These are phyloP conservation scores for Leptinotarsa peninsularis DNA, from an alignment of 2,888 invertebrate species.

Conservation along the genomic window DNA sequence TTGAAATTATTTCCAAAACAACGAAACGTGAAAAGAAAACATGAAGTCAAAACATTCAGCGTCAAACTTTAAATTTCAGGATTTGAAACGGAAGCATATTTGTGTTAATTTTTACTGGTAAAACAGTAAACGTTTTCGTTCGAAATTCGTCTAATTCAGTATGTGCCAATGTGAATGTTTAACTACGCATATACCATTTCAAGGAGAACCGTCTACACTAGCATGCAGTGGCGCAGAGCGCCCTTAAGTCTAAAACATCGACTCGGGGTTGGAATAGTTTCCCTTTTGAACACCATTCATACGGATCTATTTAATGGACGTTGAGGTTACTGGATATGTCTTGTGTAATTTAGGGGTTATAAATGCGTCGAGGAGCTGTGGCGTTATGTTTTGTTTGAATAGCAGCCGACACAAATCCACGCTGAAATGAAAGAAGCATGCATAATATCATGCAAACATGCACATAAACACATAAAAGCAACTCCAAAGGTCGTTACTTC, in stretches of 20 bases:
- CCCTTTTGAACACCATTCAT: conserved; percentile 40
- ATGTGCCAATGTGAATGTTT: neutral
- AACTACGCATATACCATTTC: neutral
- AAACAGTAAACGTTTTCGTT: too few species aligned
- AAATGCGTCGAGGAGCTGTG: conserved; percentile 37
- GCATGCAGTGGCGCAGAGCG: neutral
- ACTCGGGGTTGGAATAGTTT: conserved; percentile 34
- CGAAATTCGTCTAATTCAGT: too few species aligned
- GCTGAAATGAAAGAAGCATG: conserved; percentile 31
- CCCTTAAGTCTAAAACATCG: conserved; percentile 22
- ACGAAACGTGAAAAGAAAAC: too few species aligned
- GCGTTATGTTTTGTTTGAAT: conserved; percentile 29
- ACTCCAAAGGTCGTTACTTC: conserved; percentile 31
- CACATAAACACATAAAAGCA: conserved; percentile 34
- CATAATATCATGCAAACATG: conserved; percentile 38
- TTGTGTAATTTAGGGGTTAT: conserved; percentile 43
- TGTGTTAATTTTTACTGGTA: too few species aligned
- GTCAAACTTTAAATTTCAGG: too few species aligned
- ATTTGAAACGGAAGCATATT: too few species aligned
- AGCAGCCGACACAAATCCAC: conserved; percentile 19
- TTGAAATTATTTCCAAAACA: too few species aligned
- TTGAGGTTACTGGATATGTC: conserved; percentile 39
- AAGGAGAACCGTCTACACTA: neutral
- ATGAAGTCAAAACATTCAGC: too few species aligned
- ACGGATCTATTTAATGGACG: conserved; percentile 46